Evolutionary conservation across 2,888 invertebrate genomes (phyloP), one percentile per base, ranked within the genome.

Genomic region (Azorinus chamasolen): DNA sequence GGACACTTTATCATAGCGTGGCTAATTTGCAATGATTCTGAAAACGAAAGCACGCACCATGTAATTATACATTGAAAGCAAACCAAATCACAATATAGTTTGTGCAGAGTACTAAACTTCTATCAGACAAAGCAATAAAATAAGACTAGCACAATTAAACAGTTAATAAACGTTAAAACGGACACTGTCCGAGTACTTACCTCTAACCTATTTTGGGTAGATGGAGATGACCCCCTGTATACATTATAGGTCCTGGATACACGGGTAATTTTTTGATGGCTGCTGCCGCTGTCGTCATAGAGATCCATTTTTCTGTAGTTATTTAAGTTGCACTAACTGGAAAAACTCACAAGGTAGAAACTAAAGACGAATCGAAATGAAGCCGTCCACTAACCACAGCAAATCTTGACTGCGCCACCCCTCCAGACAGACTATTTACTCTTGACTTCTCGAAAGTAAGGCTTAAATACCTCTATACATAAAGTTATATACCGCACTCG

Each of bases 161-260:
- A 41, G 41, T 41, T 8, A 45, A n/a, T 18, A 5, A 4, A 24
- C 20, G 4, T 51, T 51, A 22, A 24, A 14, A 51, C 20, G 20
- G 5, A 51, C 16, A 20, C 22, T 4, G 3, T 14, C 4, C 45
- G 14, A 53, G 43, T 37, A 24, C 90, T 83, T 84, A 93, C 93
- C 92, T 93, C 93, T 63, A 92, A 79, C 71, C 93, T 85, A 88
- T 89, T 92, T 80, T 91, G 89, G 25, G 92, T 89, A 63, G 91
- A 85, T 22, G 93, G 93, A 8, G 92, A 93, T 62, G 91, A 85
- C 8, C 93, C 93, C 27, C 93, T 83, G 89, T 93, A 93, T 61
- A 93, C 92, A 85, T 92, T 92, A 87, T 92, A 93, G 66, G 87
- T 83, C 69, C 88, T 74, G 62, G 79, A 75, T 41, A 85, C 76